phyloP scores from a whole-genome alignment of 2,888 invertebrate genomes.

The Rhagonycha lutea region DNA sequence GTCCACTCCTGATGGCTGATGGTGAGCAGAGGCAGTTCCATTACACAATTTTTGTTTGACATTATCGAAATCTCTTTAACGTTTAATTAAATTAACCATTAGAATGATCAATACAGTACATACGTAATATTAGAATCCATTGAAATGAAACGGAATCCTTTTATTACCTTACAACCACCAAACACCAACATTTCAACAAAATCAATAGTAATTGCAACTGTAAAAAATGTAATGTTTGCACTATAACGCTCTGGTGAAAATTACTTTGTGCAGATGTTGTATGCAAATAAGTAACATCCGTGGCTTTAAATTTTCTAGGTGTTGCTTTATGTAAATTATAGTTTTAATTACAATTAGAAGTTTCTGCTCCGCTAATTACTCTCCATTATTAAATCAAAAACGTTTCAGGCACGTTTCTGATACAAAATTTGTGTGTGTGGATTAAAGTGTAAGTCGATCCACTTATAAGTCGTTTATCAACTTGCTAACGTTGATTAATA shows the following conservation, averaged over 20 bases:
- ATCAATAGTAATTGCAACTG: background rate
- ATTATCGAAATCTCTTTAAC: background rate
- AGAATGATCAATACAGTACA: background rate
- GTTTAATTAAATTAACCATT: background rate
- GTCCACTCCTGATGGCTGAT: too few relatives aligned
- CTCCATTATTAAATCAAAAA: conserved; percentile 3
- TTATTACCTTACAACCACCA: background rate
- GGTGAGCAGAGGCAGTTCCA: background rate
- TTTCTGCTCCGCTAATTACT: conserved; percentile 13
- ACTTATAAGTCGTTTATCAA: conserved; percentile 16
- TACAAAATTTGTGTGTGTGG: background rate
- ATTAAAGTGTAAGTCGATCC: background rate
- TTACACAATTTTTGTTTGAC: background rate
- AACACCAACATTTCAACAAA: background rate
- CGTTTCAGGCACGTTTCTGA: background rate
- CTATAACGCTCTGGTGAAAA: background rate
- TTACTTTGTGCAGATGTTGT: conserved; percentile 15
- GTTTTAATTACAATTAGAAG: conserved; percentile 11
- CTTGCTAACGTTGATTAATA: conserved; percentile 11
- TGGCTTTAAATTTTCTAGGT: conserved; percentile 8
- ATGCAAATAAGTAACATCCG: conserved; percentile 19
- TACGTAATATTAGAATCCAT: background rate
- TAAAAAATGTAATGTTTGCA: background rate
- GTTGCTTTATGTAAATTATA: conserved; percentile 16
- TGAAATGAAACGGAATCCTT: background rate